Conservation (phyloP, 2,888 invertebrate genomes). For the Dasysyrphus albostriatus region DNA sequence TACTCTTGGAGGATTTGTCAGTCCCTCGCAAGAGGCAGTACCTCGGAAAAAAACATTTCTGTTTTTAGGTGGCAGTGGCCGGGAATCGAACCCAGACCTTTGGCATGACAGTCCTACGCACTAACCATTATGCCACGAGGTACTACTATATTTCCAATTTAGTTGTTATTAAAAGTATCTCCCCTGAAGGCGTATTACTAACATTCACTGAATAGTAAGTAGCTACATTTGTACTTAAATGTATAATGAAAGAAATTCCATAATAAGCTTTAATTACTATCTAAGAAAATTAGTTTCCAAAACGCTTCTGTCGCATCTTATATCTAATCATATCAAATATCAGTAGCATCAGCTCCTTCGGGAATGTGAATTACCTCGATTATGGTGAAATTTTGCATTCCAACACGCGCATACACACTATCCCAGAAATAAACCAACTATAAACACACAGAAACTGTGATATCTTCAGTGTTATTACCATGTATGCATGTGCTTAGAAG, state of each 20-base stretch:
- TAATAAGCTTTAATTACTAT: conserved; percentile 44
- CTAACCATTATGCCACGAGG: too few relatives aligned
- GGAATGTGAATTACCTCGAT: conserved; percentile 65
- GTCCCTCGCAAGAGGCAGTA: too few relatives aligned
- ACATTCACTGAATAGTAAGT: neutral
- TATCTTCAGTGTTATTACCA: conserved; percentile 43
- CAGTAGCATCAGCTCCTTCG: conserved; percentile 33
- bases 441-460: conserved; percentile 25
- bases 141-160: too few relatives aligned
- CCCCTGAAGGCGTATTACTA: neutral
- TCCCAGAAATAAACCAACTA: neutral
- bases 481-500: neutral
- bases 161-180: neutral
- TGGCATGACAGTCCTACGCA: too few relatives aligned
- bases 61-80: too few relatives aligned
- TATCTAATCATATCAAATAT: conserved; percentile 33
- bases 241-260: conserved; percentile 37
- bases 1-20: too few relatives aligned
- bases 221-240: neutral
- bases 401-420: neutral
- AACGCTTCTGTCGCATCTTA: conserved; percentile 5
- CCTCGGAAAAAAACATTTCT: too few relatives aligned
- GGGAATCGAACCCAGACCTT: too few relatives aligned
- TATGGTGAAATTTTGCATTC: conserved; percentile 50
- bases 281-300: conserved; percentile 47